These are phyloP conservation scores for Spea multiplicata DNA, from an alignment of 2,113 vertebrate species.

Conservation along the genomic window DNA sequence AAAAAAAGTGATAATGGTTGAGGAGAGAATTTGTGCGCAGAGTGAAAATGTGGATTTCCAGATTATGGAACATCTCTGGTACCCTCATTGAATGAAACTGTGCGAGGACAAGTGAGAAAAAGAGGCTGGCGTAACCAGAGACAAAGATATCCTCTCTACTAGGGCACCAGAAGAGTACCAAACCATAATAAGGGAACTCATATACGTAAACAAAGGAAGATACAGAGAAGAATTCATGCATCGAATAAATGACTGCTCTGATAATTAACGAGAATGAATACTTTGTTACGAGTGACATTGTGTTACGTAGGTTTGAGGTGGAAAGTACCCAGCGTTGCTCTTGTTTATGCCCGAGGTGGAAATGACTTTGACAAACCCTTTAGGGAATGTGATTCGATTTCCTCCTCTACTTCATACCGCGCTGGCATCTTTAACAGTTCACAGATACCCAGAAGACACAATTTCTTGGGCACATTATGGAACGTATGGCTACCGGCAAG, in stretches of 20 bases:
- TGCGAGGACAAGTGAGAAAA: no score
- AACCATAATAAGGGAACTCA: no score
- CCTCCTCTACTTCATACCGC: neutral
- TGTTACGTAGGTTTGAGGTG: neutral
- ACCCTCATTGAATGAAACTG: no score
- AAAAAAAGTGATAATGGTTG: no score
- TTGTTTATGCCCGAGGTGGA: slow-evolving; percentile 34
- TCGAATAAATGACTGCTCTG: neutral
- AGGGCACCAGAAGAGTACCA: no score
- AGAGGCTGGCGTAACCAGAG: no score
- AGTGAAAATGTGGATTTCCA: no score
- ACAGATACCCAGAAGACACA: slow-evolving; percentile 13
- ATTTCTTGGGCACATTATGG: slow-evolving; percentile 29
- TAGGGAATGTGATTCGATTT: neutral
- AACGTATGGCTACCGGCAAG: slow-evolving; percentile 11
- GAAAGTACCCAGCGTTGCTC: neutral
- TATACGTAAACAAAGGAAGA: no score
- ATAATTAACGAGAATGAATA: neutral
- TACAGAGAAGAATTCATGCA: no score
- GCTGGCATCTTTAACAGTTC: slow-evolving; percentile 9
- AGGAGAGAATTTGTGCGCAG: no score
- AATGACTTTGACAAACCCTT: slow-evolving; percentile 8
- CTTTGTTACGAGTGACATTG: neutral
- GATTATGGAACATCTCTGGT: no score
- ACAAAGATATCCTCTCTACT: no score